These are phyloP conservation scores for Camarhynchus parvulus DNA, from an alignment of 2,113 vertebrate genomes.

Conservation along the genomic window DNA sequence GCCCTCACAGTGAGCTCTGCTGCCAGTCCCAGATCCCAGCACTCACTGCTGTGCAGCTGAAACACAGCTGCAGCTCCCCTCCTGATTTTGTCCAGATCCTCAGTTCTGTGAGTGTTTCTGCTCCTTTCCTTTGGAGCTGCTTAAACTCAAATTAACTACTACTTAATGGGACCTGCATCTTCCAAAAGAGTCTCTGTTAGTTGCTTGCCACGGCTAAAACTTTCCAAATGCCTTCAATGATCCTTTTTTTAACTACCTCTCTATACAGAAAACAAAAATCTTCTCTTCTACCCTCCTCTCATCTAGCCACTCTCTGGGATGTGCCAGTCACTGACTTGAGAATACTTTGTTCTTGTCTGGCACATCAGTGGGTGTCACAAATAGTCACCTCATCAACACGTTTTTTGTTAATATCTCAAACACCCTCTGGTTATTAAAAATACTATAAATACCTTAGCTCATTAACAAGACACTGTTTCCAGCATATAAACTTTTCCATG, in stretches of 20 bases:
- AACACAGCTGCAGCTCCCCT: background rate
- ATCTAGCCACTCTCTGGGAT: background rate
- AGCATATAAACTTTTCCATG: slow-evolving; percentile 16
- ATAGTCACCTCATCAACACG: background rate
- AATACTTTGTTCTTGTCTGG: background rate
- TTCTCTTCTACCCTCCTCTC: background rate
- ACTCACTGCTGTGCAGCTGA: background rate
- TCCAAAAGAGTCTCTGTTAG: background rate
- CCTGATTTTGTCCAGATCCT: background rate
- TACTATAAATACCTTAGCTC: background rate
- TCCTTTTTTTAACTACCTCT: background rate
- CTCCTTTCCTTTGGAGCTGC: background rate
- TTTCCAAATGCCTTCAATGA: slow-evolving; percentile 1
- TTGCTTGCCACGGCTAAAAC: background rate
- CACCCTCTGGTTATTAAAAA: background rate
- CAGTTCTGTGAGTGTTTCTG: background rate
- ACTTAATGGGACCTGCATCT: background rate
- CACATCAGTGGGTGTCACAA: background rate
- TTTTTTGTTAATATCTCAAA: slow-evolving; percentile 12
- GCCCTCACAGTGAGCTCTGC: background rate
- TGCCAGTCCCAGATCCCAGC: background rate
- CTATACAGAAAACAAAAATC: background rate
- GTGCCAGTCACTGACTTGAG: background rate
- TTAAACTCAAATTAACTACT: background rate
- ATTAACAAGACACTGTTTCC: slow-evolving; percentile 12